Conservation (phyloP, 2,797 vertebrate genomes). For the Pyrocephalus nanus region DNA sequence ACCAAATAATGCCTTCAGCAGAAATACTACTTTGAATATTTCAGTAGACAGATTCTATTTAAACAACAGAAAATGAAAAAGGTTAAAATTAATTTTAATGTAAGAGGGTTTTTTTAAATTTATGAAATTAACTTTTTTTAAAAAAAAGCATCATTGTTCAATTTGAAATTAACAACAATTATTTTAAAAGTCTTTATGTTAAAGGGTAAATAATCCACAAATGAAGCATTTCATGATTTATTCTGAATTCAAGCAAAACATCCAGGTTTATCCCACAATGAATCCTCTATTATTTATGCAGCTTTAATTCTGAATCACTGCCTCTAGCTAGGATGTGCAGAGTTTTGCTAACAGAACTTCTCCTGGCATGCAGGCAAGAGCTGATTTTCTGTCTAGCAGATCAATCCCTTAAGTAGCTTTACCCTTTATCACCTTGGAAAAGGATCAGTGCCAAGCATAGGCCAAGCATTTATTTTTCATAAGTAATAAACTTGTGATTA, state of each 20-base stretch:
- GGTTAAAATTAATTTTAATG: background rate
- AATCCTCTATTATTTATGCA: constrained; percentile 23
- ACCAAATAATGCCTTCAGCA: background rate
- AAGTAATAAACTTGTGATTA: constrained; percentile 39
- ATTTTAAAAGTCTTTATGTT: background rate
- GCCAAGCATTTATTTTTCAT: constrained; percentile 30
- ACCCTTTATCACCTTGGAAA: constrained; percentile 50
- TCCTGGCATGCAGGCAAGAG: background rate
- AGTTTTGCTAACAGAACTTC: constrained; percentile 1
- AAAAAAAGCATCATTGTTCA: background rate
- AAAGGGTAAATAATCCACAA: background rate
- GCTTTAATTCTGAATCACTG: constrained; percentile 35
- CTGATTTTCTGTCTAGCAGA: constrained; percentile 23
- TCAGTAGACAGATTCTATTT: background rate
- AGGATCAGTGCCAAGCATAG: background rate
- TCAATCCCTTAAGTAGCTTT: constrained; percentile 52
- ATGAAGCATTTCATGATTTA: background rate
- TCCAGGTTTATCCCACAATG: background rate
- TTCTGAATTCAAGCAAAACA: background rate
- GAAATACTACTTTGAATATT: background rate
- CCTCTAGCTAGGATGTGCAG: background rate
- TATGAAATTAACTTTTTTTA: background rate
- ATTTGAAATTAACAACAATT: background rate
- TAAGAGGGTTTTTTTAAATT: background rate
- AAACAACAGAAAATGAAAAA: background rate